Conservation (phyloP, 2,113 vertebrate species). For the Notothenia rossii region DNA sequence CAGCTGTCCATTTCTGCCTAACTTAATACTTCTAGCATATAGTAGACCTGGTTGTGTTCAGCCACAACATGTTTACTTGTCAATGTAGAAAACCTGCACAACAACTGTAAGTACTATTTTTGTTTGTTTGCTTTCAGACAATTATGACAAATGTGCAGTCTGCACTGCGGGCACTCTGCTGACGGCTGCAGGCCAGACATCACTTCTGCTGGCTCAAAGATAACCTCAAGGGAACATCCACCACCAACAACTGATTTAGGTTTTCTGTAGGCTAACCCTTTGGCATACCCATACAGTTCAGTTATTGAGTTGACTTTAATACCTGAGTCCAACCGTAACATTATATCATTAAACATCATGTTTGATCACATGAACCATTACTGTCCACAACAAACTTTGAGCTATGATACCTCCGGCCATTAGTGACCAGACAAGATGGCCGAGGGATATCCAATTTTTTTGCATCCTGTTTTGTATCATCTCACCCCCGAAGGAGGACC, state of each 20-base stretch:
- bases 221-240: constrained; percentile 59
- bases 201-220: constrained; percentile 58
- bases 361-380: constrained; percentile 46
- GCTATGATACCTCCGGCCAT: constrained; percentile 33
- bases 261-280: constrained; percentile 51
- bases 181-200: constrained; percentile 57
- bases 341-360: constrained; percentile 29
- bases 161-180: constrained; percentile 45
- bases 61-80: constrained; percentile 54
- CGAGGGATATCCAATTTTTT: constrained; percentile 32
- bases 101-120: constrained; percentile 63
- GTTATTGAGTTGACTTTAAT: background rate
- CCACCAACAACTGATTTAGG: constrained; percentile 33
- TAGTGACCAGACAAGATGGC: constrained; percentile 33
- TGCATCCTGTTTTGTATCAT: background rate
- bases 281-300: constrained; percentile 40
- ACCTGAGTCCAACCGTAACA: constrained; percentile 31
- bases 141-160: constrained; percentile 70
- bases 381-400: constrained; percentile 50
- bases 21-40: constrained; percentile 11
- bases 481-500: background rate
- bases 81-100: constrained; percentile 58
- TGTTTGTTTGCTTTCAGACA: constrained; percentile 59
- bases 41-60: constrained; percentile 28
- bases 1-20: background rate